Evolutionary conservation across 2,113 vertebrate species (phyloP), one percentile per base, ranked within the genome.

Genomic region (Gallinago undulata): DNA sequence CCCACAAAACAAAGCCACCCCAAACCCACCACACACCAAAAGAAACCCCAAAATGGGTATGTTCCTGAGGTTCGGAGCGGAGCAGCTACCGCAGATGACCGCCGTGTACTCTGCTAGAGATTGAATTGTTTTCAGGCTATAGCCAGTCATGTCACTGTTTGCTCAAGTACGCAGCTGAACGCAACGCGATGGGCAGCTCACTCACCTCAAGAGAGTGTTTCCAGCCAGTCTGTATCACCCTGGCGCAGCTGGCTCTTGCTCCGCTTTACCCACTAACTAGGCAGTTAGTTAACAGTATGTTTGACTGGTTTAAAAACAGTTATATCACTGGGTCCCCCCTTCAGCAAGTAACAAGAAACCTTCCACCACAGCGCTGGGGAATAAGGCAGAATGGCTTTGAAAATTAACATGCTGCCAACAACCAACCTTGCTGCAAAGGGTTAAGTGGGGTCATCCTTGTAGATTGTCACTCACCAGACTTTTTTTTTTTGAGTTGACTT

Each of bases 401-500:
- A 94, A 89, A 92, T 95, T 69, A 79, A 55, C 25, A 53, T 68
- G 67, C 85, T 97, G 95, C 86, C 97, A 78, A 57, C 84, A 96
- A 51, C 35, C 82, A 96, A 93, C 91, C 94, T 92, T 74, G 70
- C 95, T 70, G 82, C 91, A 96, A 87, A 86, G 97, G 95, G 95
- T 94, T 97, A 96, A 97, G 70, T 25, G 41, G 51, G 70, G 43
- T 91, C 73, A 96, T 97, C 97, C 53, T 55, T 92, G 73, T 96
- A 95, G 82, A 95, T 19, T 66, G 93, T 97, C 97, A 96, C 89
- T 96, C 95, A 91, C 78, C 76, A 91, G 97, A 91, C 67, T 91
- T 77, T 66, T 92, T 41, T 41, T 37, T 94, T 93, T 84, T 91
- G 77, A 97, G 94, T 90, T 96, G 98, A 97, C 96, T 88, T 97